phyloP scores from a whole-genome alignment of 2,888 invertebrate species.

The Ligdia adustata region DNA sequence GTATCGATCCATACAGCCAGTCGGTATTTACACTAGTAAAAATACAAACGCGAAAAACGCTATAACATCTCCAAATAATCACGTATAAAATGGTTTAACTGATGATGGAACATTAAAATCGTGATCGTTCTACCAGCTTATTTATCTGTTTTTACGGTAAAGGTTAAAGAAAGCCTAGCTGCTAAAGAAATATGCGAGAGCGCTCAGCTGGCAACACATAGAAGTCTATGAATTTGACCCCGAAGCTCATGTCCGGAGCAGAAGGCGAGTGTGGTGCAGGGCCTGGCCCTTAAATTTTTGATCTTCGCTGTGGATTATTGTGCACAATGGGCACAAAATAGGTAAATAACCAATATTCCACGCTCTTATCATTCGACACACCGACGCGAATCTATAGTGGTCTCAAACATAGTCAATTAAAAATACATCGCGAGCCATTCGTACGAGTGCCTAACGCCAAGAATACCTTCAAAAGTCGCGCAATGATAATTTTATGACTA shows the following conservation, averaged over 20 bases:
- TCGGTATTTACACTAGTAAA: slow-evolving; percentile 67
- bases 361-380: slow-evolving; percentile 25
- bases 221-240: slow-evolving; percentile 84
- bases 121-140: not conserved
- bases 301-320: slow-evolving; percentile 73
- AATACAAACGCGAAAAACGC: slow-evolving; percentile 41
- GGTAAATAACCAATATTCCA: slow-evolving; percentile 70
- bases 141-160: slow-evolving; percentile 16
- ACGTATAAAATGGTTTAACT: not conserved
- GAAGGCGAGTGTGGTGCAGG: slow-evolving; percentile 79
- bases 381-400: slow-evolving; percentile 31
- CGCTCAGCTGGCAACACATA: slow-evolving; percentile 66
- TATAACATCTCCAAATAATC: slow-evolving; percentile 16
- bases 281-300: slow-evolving; percentile 79
- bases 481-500: slow-evolving; percentile 68
- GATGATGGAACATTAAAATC: slow-evolving; percentile 16
- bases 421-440: slow-evolving; percentile 66
- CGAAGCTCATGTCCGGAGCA: slow-evolving; percentile 82
- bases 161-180: slow-evolving; percentile 8
- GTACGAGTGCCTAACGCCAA: slow-evolving; percentile 69
- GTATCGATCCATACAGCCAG: slow-evolving; percentile 71
- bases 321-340: slow-evolving; percentile 84
- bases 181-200: slow-evolving; percentile 23
- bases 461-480: slow-evolving; percentile 78
- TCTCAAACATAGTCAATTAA: slow-evolving; percentile 51